phyloP scores from a whole-genome alignment of 2,797 vertebrate genomes.

The Furcifer pardalis region DNA sequence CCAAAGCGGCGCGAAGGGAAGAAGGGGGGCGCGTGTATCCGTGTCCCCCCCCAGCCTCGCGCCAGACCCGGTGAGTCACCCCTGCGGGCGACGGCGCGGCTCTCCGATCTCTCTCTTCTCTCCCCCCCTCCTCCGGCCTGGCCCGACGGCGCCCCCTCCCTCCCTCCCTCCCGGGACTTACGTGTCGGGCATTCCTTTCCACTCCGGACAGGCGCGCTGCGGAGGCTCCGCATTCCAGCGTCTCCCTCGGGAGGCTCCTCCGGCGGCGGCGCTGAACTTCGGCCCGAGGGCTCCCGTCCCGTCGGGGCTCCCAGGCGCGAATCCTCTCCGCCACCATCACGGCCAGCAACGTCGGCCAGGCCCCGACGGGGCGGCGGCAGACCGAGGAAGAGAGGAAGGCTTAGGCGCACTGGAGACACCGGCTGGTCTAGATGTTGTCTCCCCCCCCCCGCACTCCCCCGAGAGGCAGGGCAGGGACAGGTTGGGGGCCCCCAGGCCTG shows the following conservation, averaged over 20 bases:
- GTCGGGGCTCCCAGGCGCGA: not conserved
- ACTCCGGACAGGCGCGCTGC: conserved; percentile 89
- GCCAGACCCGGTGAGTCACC: not conserved
- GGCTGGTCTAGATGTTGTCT: not conserved
- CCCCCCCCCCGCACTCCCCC: too few relatives aligned
- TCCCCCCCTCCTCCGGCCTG: fast-evolving
- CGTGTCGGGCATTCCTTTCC: conserved; percentile 94
- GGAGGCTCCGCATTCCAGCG: conserved; percentile 97
- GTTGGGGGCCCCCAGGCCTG: too few relatives aligned
- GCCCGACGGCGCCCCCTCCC: not conserved
- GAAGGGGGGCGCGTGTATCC: too few relatives aligned
- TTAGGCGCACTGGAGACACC: not conserved
- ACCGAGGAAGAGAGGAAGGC: not conserved
- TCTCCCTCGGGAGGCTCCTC: conserved; percentile 83
- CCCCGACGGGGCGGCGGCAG: not conserved
- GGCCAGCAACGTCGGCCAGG: not conserved
- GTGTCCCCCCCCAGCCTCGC: too few relatives aligned
- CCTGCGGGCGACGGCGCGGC: not conserved
- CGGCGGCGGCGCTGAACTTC: conserved; percentile 75
- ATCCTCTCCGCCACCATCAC: conserved; percentile 3
- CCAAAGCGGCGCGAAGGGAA: not conserved
- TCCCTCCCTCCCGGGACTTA: not conserved
- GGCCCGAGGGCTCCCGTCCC: conserved; percentile 46
- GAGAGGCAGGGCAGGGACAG: not conserved
- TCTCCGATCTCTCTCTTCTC: fast-evolving